These are phyloP conservation scores for Drosophila takahashii DNA, from an alignment of 1,140 invertebrate genomes.

Conservation along the genomic window DNA sequence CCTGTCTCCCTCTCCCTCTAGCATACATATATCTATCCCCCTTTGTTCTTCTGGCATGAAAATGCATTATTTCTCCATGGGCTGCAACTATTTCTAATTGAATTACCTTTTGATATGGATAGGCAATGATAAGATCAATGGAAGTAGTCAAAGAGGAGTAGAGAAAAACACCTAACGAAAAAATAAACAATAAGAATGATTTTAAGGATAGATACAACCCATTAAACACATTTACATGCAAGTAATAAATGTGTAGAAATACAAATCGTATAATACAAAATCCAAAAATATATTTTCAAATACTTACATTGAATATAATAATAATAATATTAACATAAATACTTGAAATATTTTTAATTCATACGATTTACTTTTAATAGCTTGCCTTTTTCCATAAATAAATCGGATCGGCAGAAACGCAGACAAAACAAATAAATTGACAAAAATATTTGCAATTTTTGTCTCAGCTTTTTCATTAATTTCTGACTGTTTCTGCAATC, in stretches of 20 bases:
- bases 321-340: neutral
- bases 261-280: neutral
- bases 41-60: slow-evolving; percentile 59
- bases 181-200: neutral
- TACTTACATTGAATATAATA: neutral
- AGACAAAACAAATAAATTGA: slow-evolving; percentile 17
- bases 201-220: neutral
- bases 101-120: slow-evolving; percentile 56
- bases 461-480: slow-evolving; percentile 12
- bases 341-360: neutral
- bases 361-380: neutral
- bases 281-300: neutral
- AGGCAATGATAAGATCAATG: slow-evolving; percentile 24
- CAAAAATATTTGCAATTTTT: slow-evolving; percentile 5
- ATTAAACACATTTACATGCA: no score
- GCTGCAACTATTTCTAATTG: slow-evolving; percentile 52
- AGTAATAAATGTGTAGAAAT: neutral
- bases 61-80: slow-evolving; percentile 56
- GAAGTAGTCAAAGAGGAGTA: neutral
- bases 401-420: slow-evolving; percentile 1
- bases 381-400: slow-evolving; percentile 16
- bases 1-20: slow-evolving; percentile 7
- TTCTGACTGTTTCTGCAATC: slow-evolving; percentile 10
- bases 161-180: neutral
- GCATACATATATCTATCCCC: slow-evolving; percentile 14